Percentiles rank a stretch among this genome's conserved stretches.
phyloP scores from a whole-genome alignment of 2,888 invertebrate genomes.

The Rosalia funebris region DNA sequence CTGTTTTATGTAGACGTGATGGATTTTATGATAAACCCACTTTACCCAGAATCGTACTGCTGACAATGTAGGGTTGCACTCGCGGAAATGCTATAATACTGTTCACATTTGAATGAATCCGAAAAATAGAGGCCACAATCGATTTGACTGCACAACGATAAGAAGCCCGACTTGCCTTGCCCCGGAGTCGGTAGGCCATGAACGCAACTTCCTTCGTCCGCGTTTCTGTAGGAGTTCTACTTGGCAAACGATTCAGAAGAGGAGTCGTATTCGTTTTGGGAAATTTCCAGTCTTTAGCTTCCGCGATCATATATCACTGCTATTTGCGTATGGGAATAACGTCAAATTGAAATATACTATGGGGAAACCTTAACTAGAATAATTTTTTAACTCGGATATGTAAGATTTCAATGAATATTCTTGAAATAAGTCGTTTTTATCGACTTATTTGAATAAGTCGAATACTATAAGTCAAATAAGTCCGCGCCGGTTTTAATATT shows the following conservation, averaged over 20 bases:
- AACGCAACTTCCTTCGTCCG: constrained; percentile 21
- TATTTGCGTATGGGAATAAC: background rate
- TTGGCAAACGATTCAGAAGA: constrained; percentile 10
- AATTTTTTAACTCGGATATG: too few relatives aligned
- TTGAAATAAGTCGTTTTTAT: too few relatives aligned
- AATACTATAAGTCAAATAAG: too few relatives aligned
- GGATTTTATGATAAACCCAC: constrained; percentile 36
- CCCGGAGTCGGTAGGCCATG: constrained; percentile 23
- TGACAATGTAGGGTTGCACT: constrained; percentile 23
- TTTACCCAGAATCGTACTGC: constrained; percentile 15
- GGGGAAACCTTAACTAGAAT: too few relatives aligned
- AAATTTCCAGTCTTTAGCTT: constrained; percentile 16
- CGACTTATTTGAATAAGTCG: too few relatives aligned
- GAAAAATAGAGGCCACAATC: constrained; percentile 43
- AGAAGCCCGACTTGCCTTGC: constrained; percentile 34
- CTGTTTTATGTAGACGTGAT: constrained; percentile 41
- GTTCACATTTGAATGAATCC: constrained; percentile 38
- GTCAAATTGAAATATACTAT: too few relatives aligned
- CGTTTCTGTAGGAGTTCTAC: constrained; percentile 3
- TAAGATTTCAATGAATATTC: too few relatives aligned
- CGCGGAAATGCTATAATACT: constrained; percentile 30
- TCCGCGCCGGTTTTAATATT: too few relatives aligned
- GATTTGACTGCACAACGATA: constrained; percentile 43
- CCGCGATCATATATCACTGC: background rate
- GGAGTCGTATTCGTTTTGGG: constrained; percentile 9